Percentiles rank a stretch among this genome's conserved stretches.
Evolutionary conservation across 2,888 invertebrate genomes (phyloP).

Genomic region (Agrotis ipsilon): DNA sequence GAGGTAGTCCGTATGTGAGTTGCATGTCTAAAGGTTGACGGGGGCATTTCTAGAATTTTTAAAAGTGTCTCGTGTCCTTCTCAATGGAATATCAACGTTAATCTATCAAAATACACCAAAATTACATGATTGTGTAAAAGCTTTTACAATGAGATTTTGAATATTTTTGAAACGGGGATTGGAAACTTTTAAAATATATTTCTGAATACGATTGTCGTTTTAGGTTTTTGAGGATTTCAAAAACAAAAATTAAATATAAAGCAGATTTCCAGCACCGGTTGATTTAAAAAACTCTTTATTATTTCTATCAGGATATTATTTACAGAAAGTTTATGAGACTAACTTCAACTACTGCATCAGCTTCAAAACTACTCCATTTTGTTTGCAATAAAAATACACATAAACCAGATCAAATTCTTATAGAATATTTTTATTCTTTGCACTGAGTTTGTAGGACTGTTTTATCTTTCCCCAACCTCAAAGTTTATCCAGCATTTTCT

Average conservation of each 20-base stretch:
- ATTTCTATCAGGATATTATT: background rate
- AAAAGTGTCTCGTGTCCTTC: no score
- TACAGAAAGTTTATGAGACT: background rate
- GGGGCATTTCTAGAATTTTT: background rate
- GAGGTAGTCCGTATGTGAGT: background rate
- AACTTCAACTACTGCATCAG: no score
- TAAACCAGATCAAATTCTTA: background rate
- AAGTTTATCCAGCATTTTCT: constrained; percentile 33
- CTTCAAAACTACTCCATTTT: background rate
- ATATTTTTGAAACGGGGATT: background rate
- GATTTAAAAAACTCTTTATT: background rate
- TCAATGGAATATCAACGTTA: no score
- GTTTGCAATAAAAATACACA: background rate
- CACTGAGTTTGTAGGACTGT: constrained; percentile 5
- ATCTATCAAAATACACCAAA: no score
- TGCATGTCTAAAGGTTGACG: background rate
- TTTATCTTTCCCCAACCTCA: constrained; percentile 19
- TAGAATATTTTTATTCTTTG: constrained; percentile 2
- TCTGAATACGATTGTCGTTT: no score
- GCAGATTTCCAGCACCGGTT: background rate
- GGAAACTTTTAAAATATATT: no score
- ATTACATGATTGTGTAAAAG: no score
- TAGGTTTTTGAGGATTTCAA: background rate
- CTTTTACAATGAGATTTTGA: background rate
- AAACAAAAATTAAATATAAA: background rate